A percentile compares a stretch with the other conserved stretches of the same genome.
Evolutionary conservation across 1,140 invertebrate species (phyloP).

Genomic region (Scaptomyza montana): DNA sequence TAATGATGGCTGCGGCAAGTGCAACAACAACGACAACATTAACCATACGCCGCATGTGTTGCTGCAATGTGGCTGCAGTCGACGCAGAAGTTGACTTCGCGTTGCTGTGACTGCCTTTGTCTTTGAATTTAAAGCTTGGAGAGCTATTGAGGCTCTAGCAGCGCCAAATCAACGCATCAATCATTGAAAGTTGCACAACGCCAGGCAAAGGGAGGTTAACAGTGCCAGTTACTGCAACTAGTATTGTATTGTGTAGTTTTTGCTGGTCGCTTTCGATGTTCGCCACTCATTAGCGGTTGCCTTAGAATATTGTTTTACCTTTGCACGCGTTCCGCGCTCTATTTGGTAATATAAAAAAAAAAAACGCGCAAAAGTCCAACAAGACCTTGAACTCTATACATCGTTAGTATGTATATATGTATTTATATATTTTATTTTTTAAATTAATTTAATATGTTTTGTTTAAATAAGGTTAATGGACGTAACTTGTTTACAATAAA

Average conservation of each 20-base stretch:
- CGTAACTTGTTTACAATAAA: conserved; percentile 67
- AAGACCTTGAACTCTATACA: conserved; percentile 60
- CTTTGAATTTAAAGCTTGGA: conserved; percentile 55
- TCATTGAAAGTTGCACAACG: conserved; percentile 68
- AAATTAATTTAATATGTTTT: conserved; percentile 31
- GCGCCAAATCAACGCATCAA: conserved; percentile 71
- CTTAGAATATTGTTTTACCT: conserved; percentile 42
- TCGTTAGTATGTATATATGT: not conserved
- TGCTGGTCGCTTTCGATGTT: not conserved
- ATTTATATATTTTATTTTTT: not conserved
- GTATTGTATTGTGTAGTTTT: conserved; percentile 1
- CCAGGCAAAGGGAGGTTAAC: conserved; percentile 2
- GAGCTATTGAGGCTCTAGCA: conserved; percentile 68
- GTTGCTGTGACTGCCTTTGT: conserved; percentile 14
- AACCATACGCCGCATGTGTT: conserved; percentile 1
- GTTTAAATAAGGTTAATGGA: conserved; percentile 66
- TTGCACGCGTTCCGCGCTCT: conserved; percentile 12
- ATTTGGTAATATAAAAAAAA: conserved; percentile 40
- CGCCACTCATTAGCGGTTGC: conserved; percentile 28
- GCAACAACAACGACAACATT: conserved; percentile 34
- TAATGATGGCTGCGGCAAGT: conserved; percentile 47
- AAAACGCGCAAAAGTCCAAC: conserved; percentile 32
- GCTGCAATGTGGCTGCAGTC: conserved; percentile 21
- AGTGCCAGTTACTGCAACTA: conserved; percentile 48
- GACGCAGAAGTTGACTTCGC: not conserved